Percentiles rank a stretch among this genome's conserved stretches.
phyloP scores from a whole-genome alignment of 2,888 invertebrate genomes.

The Cosmorhoe ocellata region DNA sequence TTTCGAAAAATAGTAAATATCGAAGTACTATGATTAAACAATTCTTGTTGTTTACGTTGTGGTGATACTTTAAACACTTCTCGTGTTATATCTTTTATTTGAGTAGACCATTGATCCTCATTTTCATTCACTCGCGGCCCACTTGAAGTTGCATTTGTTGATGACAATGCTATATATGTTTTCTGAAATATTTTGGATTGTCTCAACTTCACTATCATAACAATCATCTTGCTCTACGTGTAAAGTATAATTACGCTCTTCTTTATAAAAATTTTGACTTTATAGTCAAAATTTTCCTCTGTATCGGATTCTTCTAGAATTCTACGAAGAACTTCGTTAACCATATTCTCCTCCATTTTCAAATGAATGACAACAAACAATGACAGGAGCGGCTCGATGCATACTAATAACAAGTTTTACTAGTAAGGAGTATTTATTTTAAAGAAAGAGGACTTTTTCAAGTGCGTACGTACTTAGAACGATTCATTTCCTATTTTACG shows the following conservation, averaged over 20 bases:
- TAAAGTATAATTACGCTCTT: conserved; percentile 9
- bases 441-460: neutral
- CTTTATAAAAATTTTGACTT: too few relatives aligned
- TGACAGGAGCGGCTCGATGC: conserved; percentile 7
- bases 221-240: conserved; percentile 6
- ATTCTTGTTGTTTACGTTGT: conserved; percentile 9
- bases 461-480: conserved; percentile 7
- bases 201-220: neutral
- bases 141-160: conserved; percentile 6
- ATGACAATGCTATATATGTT: conserved; percentile 6
- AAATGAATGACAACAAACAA: conserved; percentile 9
- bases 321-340: conserved; percentile 8
- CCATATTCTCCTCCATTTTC: conserved; percentile 9
- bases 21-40: conserved; percentile 5
- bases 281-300: conserved; percentile 8
- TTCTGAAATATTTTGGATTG: conserved; percentile 4
- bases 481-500: conserved; percentile 10
- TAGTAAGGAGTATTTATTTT: conserved; percentile 5
- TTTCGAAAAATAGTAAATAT: conserved; percentile 8
- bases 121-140: conserved; percentile 6
- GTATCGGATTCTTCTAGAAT: conserved; percentile 9
- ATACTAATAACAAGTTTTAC: conserved; percentile 9
- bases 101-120: conserved; percentile 6
- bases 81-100: conserved; percentile 6
- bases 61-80: conserved; percentile 4